Base-by-base conservation (phyloP, 1,140 invertebrate genomes). In the Nebria ingens region DNA sequence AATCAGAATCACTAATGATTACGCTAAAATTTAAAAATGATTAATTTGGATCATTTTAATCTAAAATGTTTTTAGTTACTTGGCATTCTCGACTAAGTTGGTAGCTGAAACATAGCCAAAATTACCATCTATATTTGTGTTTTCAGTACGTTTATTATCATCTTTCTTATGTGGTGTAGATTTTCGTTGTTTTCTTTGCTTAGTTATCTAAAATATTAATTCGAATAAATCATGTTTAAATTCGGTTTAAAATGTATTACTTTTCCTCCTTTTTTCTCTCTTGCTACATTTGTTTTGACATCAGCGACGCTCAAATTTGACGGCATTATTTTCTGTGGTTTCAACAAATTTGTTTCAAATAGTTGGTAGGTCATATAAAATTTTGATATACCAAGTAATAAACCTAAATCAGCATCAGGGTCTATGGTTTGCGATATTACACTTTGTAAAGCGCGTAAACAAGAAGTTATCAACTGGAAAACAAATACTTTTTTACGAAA, bases 251-350 rank as follows among this genome's bases (percentile, higher is more conserved):
- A n/a, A n/a, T n/a, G n/a, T n/a, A n/a, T 23, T 9, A 68, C 66
- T 29, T 73, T 73, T n/a, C 72, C 72, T 1, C 65, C 59, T 55
- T 70, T 73, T 53, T 65, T 73, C 54, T 66, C 66, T 54, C 69
- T 70, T 6, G 67, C 63, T 17, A 71, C 59, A 2, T 58, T 58
- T 23, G 70, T 64, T 17, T 63, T 61, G 2, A 63, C 61, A 52
- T 79, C 76, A 4, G 79, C 76, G 19, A 81, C 65, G 58, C 74
- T 75, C 57, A 80, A 73, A 13, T 71, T 70, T n/a, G 79, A 71
- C 22, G 75, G 74, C 51, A 68, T 64, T 1, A 82, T 61, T 57
- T 69, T 58, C 59, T 74, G 70, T 4, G 73, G 71, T 50, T 52
- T 62, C 4, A 66, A 56, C 51, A 58, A 58, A 1, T 61, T 19